Conservation (phyloP, 2,797 vertebrate genomes). For the Acanthurus leucopareius region DNA sequence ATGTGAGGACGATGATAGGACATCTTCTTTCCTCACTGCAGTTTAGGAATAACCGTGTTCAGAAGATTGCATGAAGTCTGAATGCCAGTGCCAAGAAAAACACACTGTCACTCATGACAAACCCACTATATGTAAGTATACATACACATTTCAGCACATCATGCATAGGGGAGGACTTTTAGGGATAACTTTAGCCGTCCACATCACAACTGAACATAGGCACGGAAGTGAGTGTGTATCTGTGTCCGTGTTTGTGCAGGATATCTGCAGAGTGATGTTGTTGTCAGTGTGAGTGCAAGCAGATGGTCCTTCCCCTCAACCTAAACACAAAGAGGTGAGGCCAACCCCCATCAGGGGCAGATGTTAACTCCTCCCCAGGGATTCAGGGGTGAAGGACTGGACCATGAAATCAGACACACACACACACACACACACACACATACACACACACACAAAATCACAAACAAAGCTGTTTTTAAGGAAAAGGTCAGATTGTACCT, state of each 20-base stretch:
- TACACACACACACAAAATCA: slow-evolving; percentile 27
- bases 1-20: slow-evolving; percentile 11
- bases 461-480: slow-evolving; percentile 9
- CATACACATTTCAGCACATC: not conserved
- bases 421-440: slow-evolving; percentile 22
- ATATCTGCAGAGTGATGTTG: slow-evolving; percentile 62
- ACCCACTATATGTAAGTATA: not conserved
- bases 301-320: slow-evolving; percentile 77
- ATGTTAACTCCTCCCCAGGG: slow-evolving; percentile 79
- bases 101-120: slow-evolving; percentile 37
- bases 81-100: slow-evolving; percentile 46
- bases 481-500: not conserved
- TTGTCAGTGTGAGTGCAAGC: slow-evolving; percentile 68
- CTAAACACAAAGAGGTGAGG: slow-evolving; percentile 82
- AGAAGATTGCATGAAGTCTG: slow-evolving; percentile 22
- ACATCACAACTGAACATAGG: not conserved
- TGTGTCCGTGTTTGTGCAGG: slow-evolving; percentile 42
- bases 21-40: slow-evolving; percentile 24
- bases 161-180: not conserved
- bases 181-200: not conserved
- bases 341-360: slow-evolving; percentile 77
- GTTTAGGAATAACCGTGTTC: slow-evolving; percentile 40
- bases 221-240: slow-evolving; percentile 13
- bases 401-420: slow-evolving; percentile 50
- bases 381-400: slow-evolving; percentile 60